Conservation (phyloP, 2,888 invertebrate genomes). For the Patella depressa region DNA sequence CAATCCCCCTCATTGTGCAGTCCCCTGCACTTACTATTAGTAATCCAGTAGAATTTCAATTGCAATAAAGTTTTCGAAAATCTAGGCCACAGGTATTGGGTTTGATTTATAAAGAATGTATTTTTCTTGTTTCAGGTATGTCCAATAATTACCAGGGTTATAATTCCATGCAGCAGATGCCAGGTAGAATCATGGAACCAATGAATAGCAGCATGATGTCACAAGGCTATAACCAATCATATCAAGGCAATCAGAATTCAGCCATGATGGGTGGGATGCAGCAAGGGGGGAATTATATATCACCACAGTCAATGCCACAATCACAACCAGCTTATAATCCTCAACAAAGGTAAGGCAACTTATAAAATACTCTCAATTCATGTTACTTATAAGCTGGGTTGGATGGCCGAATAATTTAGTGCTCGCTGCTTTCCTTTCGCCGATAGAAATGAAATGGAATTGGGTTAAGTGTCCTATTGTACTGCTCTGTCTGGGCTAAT, state of each 20-base stretch:
- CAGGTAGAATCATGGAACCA: constrained; percentile 47
- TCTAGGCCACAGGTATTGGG: no score
- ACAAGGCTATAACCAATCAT: constrained; percentile 56
- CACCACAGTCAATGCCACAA: constrained; percentile 42
- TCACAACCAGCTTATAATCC: constrained; percentile 49
- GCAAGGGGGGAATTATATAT: constrained; percentile 53
- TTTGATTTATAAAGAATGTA: no score
- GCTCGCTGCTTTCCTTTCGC: no score
- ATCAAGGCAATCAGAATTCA: constrained; percentile 49
- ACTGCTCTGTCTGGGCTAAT: no score
- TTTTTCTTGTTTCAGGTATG: constrained; percentile 22
- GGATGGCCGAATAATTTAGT: no score
- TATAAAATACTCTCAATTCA: not conserved
- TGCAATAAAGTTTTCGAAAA: no score
- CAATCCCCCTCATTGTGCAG: no score
- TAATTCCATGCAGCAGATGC: constrained; percentile 43
- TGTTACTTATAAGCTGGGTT: no score
- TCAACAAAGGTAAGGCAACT: constrained; percentile 43
- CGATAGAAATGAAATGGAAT: no score
- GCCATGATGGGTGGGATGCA: constrained; percentile 53
- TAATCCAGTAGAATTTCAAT: no score
- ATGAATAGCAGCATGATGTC: constrained; percentile 52
- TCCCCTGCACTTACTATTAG: no score
- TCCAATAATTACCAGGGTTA: constrained; percentile 45
- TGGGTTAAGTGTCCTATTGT: no score